Base-by-base conservation (phyloP, 2,888 invertebrate genomes). In the Itoplectis maculator region DNA sequence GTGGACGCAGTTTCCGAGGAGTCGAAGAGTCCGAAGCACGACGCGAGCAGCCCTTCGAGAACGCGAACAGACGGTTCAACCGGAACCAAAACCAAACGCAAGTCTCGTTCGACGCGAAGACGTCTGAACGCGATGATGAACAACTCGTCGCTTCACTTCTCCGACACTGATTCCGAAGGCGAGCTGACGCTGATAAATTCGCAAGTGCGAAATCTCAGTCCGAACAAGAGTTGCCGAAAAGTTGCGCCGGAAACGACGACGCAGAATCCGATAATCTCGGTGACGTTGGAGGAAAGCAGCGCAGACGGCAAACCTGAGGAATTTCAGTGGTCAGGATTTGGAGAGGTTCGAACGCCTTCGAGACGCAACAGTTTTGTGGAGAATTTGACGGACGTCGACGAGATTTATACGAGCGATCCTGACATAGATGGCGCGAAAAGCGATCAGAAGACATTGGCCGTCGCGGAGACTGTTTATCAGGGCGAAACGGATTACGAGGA, bases 141-240 rank as follows among this genome's bases (percentile, higher is more conserved):
- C 82, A 93, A 92, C 59, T 77, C 90, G 0, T 93, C 92, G 8
- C 75, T 93, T 0, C 92, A 92, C 18, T 93, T 93, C 73, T 92
- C 92, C 45, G 92, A 93, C 49, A 92, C 92, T 0, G 92, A 93
- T 78, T 92, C 92, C 5, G 92, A 93, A 79, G 92, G 92, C 13
- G 92, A 93, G 54, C 84, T 93, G 9, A 85, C 88, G 0, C 83
- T 87, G 63, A 90, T 86, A 45, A 87, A 63, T 47, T 72, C 83
- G 0, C 87, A 81, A 35, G 51, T 40, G n/a, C 85, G 79, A 29
- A 82, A 76, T 0, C 35, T 79, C 5, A 87, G 81, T 59, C 81
- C 83, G 8, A 20, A 47, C 20, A 77, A 82, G 40, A 47, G 15
- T 37, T 15, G 13, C 2, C 54, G 63, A 47, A 73, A 61, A 54